Conservation (phyloP, 2,113 vertebrate species). For the Mellivora capensis region DNA sequence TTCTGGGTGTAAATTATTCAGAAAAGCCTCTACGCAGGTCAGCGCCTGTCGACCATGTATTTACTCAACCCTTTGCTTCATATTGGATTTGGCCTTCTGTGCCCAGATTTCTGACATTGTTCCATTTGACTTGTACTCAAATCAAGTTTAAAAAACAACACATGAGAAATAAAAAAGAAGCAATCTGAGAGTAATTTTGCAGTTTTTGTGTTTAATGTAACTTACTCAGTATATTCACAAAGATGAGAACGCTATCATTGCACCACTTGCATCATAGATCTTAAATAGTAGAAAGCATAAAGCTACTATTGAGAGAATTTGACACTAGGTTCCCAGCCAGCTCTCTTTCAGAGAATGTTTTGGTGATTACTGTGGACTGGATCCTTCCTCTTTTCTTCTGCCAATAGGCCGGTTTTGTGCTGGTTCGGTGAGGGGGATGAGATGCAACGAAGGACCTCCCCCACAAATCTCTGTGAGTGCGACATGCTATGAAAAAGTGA, state of each 20-base stretch:
- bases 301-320: neutral
- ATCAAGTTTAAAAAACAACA: neutral
- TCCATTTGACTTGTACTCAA: conserved; percentile 29
- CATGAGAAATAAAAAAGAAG: neutral
- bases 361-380: neutral
- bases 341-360: neutral
- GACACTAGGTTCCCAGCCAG: neutral
- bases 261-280: neutral
- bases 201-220: neutral
- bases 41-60: neutral
- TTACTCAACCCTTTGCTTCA: conserved; percentile 44
- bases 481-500: conserved; percentile 6
- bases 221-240: neutral
- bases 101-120: neutral
- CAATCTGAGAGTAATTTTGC: neutral
- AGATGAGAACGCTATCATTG: neutral
- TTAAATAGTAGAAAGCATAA: neutral
- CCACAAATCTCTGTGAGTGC: neutral
- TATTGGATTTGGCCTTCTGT: conserved; percentile 45
- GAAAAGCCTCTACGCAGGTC: neutral
- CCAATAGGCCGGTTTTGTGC: neutral
- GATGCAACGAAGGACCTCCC: neutral
- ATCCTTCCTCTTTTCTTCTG: neutral
- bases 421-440: neutral
- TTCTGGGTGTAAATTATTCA: conserved; percentile 54